Evolutionary conservation across 2,888 invertebrate genomes (phyloP), one percentile per base, ranked within the genome.

Genomic region (Drosophila rubida): DNA sequence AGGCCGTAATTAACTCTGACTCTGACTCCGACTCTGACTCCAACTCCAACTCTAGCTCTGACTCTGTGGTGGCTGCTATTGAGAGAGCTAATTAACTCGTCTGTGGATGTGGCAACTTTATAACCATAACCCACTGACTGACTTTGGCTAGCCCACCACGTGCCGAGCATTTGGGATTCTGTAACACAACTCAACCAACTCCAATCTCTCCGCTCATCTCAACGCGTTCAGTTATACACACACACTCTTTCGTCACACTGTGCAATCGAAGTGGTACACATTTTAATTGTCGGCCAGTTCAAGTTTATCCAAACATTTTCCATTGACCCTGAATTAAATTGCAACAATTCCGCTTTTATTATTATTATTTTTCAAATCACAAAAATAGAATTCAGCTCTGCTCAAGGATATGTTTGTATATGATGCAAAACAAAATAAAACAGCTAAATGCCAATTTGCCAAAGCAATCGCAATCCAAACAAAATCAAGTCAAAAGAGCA

Each of bases 121-220:
- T 46, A 74, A 49, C 68, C 84, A 74, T 84, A 80, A 84, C 85
- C 84, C 81, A 80, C 51, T 80, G 81, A 81, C 80, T 81, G 84
- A 76, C 81, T 80, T 79, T 78, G 58, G 41, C 45, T 57, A 39
- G 39, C 46, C 50, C 30, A 42, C 51, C 78, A 67, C 60, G 62
- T 75, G 75, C 51, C 27, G 35, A 35, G 39, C 55, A 30, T 55
- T 13, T 23, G 25, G 42, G 77, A 82, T 82, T 79, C 83, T 78
- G 63, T 72, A 66, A 60, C 57, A 22, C 51, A 27, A 62, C 42
- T 46, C 7, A 39, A 25, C 41, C n/a, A 39, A 51, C 46, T 37
- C n/a, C 30, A 27, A 19, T 39, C 16, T 14, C 48, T 50, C 45
- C 71, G 19, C 32, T 32, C 42, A 37, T 61, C 64, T 42, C 11